Base-by-base conservation (phyloP, 2,113 vertebrate species). In the Passer montanus region DNA sequence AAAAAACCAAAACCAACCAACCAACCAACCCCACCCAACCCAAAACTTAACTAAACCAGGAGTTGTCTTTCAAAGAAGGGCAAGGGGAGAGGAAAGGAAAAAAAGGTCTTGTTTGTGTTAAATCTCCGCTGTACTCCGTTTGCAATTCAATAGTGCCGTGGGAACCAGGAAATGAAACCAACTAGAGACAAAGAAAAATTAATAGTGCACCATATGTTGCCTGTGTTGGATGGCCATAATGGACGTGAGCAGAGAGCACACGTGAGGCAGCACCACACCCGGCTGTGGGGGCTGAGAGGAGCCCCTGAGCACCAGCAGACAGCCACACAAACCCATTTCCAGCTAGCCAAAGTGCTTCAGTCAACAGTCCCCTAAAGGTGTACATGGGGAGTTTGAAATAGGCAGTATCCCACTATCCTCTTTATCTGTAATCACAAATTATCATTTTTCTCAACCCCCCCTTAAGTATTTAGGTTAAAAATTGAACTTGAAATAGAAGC, bases 121-220 rank as follows among this genome's bases (percentile, higher is more conserved):
- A 85, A 85, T 66, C 80, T 89, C 87, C 92, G 88, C 95, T 75
- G 76, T 64, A 46, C 90, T 93, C 76, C 27, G 0, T 90, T 83
- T 92, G 87, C 91, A 93, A 94, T 69, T 94, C 93, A 80, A 64
- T 69, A 64, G 81, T 79, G 84, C 93, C 66, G 88, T 94, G 95
- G 83, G 89, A 97, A 97, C 83, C 88, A 96, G 94, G 94, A 91
- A 93, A 91, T 87, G 83, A 94, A 95, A 93, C 47, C 93, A 86
- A 86, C 50, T 21, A 84, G 74, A 94, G 86, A 91, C 89, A 94
- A 97, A 91, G 85, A 75, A 84, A 97, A 95, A 95, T 77, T 80
- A 95, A 94, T 89, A 62, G 94, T 63, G 91, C 72, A 23, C 94
- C 92, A 91, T 64, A 89, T 91, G 95, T 73, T 94, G 93, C 70